Base-by-base conservation (phyloP, 2,113 vertebrate species). In the Hemicordylus capensis region DNA sequence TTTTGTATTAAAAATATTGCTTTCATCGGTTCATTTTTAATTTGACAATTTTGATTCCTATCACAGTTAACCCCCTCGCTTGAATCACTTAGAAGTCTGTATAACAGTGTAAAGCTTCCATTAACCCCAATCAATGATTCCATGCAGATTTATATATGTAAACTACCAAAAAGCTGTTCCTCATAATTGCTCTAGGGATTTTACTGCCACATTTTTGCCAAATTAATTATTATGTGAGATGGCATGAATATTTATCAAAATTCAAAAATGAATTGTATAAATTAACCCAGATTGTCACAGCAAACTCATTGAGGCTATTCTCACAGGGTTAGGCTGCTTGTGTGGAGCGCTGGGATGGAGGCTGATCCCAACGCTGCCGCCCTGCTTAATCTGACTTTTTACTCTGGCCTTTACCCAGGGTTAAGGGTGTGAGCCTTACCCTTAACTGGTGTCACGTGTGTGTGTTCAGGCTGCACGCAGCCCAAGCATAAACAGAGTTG, bases 201-300 rank as follows among this genome's bases (percentile, higher is more conserved):
- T 46, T 89, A 66, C 84, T 4, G 37, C 67, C 83, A 34, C 34
- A 66, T 91, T 94, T 94, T 94, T 89, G 81, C 81, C 81, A 82
- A 7, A 85, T 92, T 90, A 80, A 90, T 89, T 92, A 39, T 85
- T 87, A 82, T 86, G 28, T 80, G 86, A 91, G 75, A 83, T 84
- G 61, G 48, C 83, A 84, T 89, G 87, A 91, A 87, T 94, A 94
- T 90, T 89, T 92, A 94, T 94, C 82, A 88, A 17, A 93, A 91
- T 94, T 93, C 84, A 82, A 78, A 93, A 90, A 76, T 37, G n/a
- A 34, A 69, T 81, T 83, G 78, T 86, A 80, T 87, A 93, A 94
- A 85, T 90, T 81, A 92, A 93, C 85, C 84, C 31, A 89, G 87
- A 76, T 82, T 90, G 76, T 91, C 84, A 75, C 81, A 92, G 87